Percentiles rank a stretch among this genome's conserved stretches.
Conservation (phyloP, 2,113 vertebrate genomes). For the Serranochromis macrocephalus region DNA sequence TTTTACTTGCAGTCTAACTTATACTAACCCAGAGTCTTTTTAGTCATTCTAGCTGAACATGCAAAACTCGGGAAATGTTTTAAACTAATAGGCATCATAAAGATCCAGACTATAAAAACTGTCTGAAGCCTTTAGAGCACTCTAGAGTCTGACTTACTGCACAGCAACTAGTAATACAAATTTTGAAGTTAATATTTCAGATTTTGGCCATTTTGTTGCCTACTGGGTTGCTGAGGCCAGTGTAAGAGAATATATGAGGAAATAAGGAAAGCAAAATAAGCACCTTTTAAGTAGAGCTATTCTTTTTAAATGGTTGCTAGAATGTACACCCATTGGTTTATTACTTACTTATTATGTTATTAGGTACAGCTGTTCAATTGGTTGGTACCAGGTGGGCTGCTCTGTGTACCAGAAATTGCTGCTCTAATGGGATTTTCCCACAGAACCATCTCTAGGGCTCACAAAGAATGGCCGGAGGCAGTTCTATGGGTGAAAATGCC, state of each 20-base stretch:
- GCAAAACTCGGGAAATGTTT: neutral
- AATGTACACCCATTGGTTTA: neutral
- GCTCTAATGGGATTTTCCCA: neutral
- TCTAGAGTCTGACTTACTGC: neutral
- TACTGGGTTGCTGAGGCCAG: neutral
- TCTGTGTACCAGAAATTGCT: neutral
- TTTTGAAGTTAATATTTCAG: neutral
- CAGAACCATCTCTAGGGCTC: neutral
- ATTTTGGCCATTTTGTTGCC: neutral
- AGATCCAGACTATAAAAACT: neutral
- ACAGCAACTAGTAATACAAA: neutral
- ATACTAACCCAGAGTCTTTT: neutral
- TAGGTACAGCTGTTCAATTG: neutral
- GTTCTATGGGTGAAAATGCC: neutral
- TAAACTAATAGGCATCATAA: neutral
- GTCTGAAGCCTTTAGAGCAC: neutral
- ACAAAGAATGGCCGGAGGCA: neutral
- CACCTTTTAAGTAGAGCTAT: neutral
- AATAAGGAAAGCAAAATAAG: neutral
- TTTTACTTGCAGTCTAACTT: neutral
- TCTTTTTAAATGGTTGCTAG: neutral
- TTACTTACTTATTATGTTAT: neutral
- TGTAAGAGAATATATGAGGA: neutral
- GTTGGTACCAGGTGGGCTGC: neutral
- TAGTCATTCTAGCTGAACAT: neutral